phyloP scores from a whole-genome alignment of 2,888 invertebrate genomes.

The Pedicia rivosa region DNA sequence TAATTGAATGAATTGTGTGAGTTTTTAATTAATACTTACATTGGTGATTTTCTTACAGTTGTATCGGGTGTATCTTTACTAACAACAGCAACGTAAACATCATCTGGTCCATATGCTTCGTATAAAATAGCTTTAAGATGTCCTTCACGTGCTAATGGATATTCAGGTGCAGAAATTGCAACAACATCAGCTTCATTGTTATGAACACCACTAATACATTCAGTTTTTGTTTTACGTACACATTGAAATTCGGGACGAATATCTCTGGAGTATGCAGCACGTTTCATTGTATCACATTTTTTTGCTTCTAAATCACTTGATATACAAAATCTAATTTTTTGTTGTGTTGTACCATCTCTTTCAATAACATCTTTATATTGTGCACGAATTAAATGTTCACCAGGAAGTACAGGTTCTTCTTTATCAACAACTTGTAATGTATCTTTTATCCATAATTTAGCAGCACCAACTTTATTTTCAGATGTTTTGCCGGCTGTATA shows the following conservation, averaged over 20 bases:
- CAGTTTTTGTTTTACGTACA: slow-evolving; percentile 41
- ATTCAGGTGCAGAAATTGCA: slow-evolving; percentile 26
- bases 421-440: slow-evolving; percentile 23
- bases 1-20: neutral
- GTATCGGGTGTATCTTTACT: slow-evolving; percentile 20
- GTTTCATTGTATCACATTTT: slow-evolving; percentile 57
- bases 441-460: slow-evolving; percentile 11
- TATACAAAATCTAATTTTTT: slow-evolving; percentile 50
- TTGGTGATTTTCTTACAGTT: slow-evolving; percentile 18
- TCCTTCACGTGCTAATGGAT: slow-evolving; percentile 17
- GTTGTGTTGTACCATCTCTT: slow-evolving; percentile 52
- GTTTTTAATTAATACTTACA: slow-evolving; percentile 18
- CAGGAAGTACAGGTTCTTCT: slow-evolving; percentile 30
- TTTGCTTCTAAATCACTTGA: slow-evolving; percentile 44
- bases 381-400: slow-evolving; percentile 42
- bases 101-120: slow-evolving; percentile 19
- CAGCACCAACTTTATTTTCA: slow-evolving; percentile 22
- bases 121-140: slow-evolving; percentile 24
- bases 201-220: slow-evolving; percentile 24
- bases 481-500: slow-evolving; percentile 25
- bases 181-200: slow-evolving; percentile 22
- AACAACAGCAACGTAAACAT: slow-evolving; percentile 24
- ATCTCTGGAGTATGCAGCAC: slow-evolving; percentile 59
- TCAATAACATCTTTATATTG: slow-evolving; percentile 56
- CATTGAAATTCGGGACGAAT: slow-evolving; percentile 70